Evolutionary conservation across 1,140 invertebrate species (phyloP).

Genomic region (Drosophila mauritiana): DNA sequence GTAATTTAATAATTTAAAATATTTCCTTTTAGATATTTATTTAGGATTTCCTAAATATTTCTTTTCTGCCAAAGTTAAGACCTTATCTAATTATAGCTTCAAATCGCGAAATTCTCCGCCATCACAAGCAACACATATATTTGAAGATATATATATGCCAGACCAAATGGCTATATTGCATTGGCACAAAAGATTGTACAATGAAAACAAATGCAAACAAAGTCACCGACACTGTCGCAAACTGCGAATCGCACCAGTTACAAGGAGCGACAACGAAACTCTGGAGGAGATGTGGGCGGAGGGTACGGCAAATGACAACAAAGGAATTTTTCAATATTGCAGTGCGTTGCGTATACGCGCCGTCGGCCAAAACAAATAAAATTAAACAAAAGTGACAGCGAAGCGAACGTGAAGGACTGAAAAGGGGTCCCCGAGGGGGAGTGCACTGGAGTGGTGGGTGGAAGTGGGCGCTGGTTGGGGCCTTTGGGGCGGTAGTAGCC

Average conservation of each 20-base stretch:
- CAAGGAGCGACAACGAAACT: conserved; percentile 11
- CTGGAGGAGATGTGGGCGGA: background rate
- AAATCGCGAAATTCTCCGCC: conserved; percentile 7
- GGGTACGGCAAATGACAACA: conserved; percentile 66
- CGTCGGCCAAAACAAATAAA: conserved; percentile 75
- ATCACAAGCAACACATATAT: conserved; percentile 10
- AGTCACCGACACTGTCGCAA: conserved; percentile 9
- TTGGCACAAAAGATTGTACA: conserved; percentile 62
- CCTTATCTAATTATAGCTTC: conserved; percentile 16
- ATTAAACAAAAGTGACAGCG: conserved; percentile 72
- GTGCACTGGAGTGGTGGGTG: background rate
- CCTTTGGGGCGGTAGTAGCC: background rate
- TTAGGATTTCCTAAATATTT: too few relatives aligned
- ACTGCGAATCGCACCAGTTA: conserved; percentile 12
- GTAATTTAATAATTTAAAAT: too few relatives aligned
- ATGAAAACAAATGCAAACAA: conserved; percentile 54
- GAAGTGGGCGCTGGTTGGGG: background rate
- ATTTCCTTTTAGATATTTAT: too few relatives aligned
- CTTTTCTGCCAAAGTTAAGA: background rate
- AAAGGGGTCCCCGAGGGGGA: background rate
- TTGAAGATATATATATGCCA: conserved; percentile 15
- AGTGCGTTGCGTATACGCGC: conserved; percentile 75
- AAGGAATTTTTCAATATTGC: conserved; percentile 81
- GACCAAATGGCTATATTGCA: conserved; percentile 66
- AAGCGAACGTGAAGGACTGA: conserved; percentile 35